Conservation (phyloP, 2,888 invertebrate genomes). For the Acrobeloides nanus region DNA sequence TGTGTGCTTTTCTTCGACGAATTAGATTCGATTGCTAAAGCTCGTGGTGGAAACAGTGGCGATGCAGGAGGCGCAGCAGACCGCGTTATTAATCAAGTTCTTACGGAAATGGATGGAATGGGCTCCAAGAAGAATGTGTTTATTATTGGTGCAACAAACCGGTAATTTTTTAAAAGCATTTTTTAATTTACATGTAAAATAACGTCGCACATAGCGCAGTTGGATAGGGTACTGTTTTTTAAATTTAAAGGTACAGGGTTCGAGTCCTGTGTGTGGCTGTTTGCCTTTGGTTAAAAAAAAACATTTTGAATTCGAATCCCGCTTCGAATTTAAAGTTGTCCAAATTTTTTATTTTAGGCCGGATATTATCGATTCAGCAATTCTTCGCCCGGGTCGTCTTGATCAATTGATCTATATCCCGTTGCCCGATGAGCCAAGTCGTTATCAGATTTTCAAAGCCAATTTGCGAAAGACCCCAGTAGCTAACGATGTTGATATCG, state of each 20-base stretch:
- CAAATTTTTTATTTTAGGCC: slow-evolving; percentile 55
- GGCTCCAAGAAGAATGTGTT: slow-evolving; percentile 99
- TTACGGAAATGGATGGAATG: slow-evolving; percentile 99
- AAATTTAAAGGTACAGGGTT: too few species aligned
- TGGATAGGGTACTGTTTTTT: too few species aligned
- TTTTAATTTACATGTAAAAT: slow-evolving; percentile 42
- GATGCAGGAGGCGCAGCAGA: slow-evolving; percentile 96
- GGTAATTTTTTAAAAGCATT: slow-evolving; percentile 56
- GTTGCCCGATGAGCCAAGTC: slow-evolving; percentile 93
- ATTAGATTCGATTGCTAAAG: slow-evolving; percentile 97
- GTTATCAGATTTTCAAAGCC: slow-evolving; percentile 88
- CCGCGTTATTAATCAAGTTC: slow-evolving; percentile 96
- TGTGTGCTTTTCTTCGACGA: slow-evolving; percentile 99
- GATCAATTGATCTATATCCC: slow-evolving; percentile 99
- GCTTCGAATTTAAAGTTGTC: not conserved
- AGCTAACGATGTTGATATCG: slow-evolving; percentile 75
- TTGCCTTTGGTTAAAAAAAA: not conserved
- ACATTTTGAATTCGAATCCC: too few species aligned
- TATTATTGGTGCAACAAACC: slow-evolving; percentile 91
- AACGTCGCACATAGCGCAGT: too few species aligned
- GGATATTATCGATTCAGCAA: slow-evolving; percentile 98
- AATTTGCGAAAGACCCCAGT: slow-evolving; percentile 59
- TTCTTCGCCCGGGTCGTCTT: slow-evolving; percentile 90
- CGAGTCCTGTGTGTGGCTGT: too few species aligned
- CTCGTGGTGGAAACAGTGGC: slow-evolving; percentile 90